A percentile compares a stretch with the other conserved stretches of the same genome.
phyloP scores from a whole-genome alignment of 35 echinoderm and acorn worm genomes.

The Lytechinus pictus region DNA sequence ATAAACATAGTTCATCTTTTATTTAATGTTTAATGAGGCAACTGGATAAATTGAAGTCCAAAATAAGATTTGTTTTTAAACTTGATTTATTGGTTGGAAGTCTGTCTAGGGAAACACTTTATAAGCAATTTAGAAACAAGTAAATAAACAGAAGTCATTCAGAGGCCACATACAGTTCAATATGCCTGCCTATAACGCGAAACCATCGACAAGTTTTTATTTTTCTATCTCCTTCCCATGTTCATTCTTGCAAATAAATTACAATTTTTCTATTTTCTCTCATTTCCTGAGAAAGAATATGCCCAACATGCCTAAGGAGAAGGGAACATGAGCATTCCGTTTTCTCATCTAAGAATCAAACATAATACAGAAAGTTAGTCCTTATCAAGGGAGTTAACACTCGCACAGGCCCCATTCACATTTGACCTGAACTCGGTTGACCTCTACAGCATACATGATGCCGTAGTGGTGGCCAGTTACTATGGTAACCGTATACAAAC shows the following conservation, averaged over 20 bases:
- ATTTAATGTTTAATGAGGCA: neutral
- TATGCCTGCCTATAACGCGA: neutral
- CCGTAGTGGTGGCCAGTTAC: neutral
- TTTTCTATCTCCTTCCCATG: neutral
- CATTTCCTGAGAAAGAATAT: neutral
- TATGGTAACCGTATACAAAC: neutral
- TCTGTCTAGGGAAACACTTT: neutral
- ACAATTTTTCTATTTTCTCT: neutral
- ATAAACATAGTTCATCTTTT: too few relatives aligned
- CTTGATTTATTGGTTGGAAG: neutral
- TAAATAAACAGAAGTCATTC: neutral
- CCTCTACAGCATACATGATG: neutral
- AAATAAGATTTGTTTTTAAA: neutral
- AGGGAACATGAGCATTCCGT: too few relatives aligned
- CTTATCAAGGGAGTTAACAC: neutral
- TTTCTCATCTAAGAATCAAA: too few relatives aligned
- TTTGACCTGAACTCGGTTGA: neutral
- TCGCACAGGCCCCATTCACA: neutral
- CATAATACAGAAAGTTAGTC: neutral
- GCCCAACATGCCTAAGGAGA: neutral
- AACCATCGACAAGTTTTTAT: neutral
- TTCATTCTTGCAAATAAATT: neutral
- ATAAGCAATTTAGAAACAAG: neutral
- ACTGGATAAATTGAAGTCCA: neutral
- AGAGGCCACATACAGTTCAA: neutral